Evolutionary conservation across 2,888 invertebrate genomes (phyloP), one percentile per base, ranked within the genome.

Genomic region (Platycheirus rosarum): DNA sequence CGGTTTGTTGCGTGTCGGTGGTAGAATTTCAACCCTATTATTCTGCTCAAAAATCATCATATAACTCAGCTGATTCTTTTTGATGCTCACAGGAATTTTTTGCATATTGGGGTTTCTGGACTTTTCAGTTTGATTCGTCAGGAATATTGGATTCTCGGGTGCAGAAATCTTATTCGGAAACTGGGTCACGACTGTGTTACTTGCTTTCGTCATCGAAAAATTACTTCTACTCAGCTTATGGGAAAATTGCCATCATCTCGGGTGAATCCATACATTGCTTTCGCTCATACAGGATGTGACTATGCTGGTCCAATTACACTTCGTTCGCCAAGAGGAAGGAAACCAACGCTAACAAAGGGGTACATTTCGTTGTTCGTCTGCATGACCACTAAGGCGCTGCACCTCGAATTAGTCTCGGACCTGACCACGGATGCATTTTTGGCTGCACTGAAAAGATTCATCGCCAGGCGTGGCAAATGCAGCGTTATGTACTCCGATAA

Each of bases 401-500:
- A n/a, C n/a, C 70, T 70, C 8, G 76, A 76, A 26, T 16, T 65
- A 18, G 42, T 48, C 2, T 63, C 69, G 0, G 74, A 76, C 35
- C 51, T 84, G 2, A 1, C n/a, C n/a, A n/a, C n/a, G n/a, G n/a
- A n/a, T n/a, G n/a, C n/a, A n/a, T n/a, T n/a, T n/a, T n/a, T n/a
- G n/a, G n/a, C n/a, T n/a, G n/a, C n/a, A n/a, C n/a, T n/a, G n/a
- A n/a, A n/a, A n/a, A n/a, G n/a, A n/a, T 84, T 84, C 37, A 62
- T 78, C 20, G 40, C 80, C 7, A 46, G 73, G 0, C 49, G 70
- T 9, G 80, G 77, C 0, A 78, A 78, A 70, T 84, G 57, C 11
- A 40, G 20, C 4, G 44, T 48, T 4, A 75, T 84, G 1, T 71
- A 69, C 35, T 80, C 84, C 18, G 80, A 80, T 29, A 82, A 84